Evolutionary conservation across 23 tunicate species (phyloP).

Genomic region (Ciona savignyi): DNA sequence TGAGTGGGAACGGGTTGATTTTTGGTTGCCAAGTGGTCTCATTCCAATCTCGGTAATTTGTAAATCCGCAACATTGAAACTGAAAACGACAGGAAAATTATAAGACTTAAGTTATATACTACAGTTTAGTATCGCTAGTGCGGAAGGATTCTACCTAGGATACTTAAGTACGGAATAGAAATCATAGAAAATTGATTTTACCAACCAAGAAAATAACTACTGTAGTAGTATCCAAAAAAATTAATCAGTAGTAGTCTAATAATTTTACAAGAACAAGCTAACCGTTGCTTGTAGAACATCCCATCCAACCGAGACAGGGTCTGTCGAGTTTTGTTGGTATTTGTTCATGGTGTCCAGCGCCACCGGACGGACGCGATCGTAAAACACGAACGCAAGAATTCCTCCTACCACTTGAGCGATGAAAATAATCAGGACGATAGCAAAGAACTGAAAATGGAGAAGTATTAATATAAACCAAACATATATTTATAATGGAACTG

Average conservation of each 20-base stretch:
- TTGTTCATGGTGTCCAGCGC: conserved; percentile 15
- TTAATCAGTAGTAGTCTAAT: too few relatives aligned
- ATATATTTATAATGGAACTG: neutral
- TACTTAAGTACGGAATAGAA: neutral
- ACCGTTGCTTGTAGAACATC: conserved; percentile 42
- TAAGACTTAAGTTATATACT: neutral
- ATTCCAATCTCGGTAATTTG: conserved; percentile 21
- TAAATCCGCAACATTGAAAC: conserved; percentile 80
- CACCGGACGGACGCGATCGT: conserved; percentile 24
- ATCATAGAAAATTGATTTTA: too few relatives aligned
- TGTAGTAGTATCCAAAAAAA: too few relatives aligned
- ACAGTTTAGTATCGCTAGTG: neutral
- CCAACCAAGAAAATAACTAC: too few relatives aligned
- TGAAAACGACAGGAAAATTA: neutral
- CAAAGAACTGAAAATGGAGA: conserved; percentile 46
- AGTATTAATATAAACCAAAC: neutral
- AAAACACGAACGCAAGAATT: conserved; percentile 44
- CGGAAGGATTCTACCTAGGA: too few relatives aligned
- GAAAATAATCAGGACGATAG: conserved; percentile 68
- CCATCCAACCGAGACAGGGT: conserved; percentile 50
- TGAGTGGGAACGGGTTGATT: conserved; percentile 1
- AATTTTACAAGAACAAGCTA: neutral
- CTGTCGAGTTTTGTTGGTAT: neutral
- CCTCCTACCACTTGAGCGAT: conserved; percentile 63
- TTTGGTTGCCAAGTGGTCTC: neutral